Evolutionary conservation across 2,113 vertebrate species (phyloP).

Genomic region (Hylia prasina): DNA sequence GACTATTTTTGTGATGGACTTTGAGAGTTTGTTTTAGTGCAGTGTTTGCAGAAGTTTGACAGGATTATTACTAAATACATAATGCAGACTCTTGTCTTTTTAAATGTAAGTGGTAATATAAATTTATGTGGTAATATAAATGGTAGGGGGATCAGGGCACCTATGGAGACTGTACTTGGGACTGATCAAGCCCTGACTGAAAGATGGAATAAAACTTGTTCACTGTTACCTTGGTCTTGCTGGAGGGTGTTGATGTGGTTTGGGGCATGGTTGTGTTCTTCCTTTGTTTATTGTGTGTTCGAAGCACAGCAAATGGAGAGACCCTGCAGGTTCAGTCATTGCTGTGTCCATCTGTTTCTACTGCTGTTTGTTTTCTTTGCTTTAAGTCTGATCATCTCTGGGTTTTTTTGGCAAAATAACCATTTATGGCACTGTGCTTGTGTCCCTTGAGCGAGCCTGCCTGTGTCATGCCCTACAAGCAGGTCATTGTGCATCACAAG

Average conservation of each 20-base stretch:
- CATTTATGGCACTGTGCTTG: not conserved
- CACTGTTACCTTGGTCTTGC: not conserved
- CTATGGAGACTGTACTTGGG: not conserved
- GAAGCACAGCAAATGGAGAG: rapidly evolving
- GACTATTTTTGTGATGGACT: not conserved
- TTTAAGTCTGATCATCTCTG: not conserved
- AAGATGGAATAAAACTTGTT: not conserved
- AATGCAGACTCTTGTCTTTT: not conserved
- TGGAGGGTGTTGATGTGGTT: not conserved
- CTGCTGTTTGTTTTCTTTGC: not conserved
- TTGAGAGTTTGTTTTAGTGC: not conserved
- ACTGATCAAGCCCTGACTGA: not conserved
- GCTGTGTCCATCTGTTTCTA: not conserved
- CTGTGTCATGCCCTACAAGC: not conserved
- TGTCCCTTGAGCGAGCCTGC: not conserved
- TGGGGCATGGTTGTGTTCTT: not conserved
- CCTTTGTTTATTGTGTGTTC: not conserved
- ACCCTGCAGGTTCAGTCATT: not conserved
- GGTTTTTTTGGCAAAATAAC: not conserved
- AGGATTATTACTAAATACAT: rapidly evolving
- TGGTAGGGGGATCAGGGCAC: not conserved
- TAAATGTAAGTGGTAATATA: not conserved
- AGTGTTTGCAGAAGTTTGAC: not conserved
- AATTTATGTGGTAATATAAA: not conserved
- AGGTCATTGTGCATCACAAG: not conserved